Evolutionary conservation across 2,113 vertebrate species (phyloP), one percentile per base, ranked within the genome.

Genomic region (Oplegnathus fasciatus): DNA sequence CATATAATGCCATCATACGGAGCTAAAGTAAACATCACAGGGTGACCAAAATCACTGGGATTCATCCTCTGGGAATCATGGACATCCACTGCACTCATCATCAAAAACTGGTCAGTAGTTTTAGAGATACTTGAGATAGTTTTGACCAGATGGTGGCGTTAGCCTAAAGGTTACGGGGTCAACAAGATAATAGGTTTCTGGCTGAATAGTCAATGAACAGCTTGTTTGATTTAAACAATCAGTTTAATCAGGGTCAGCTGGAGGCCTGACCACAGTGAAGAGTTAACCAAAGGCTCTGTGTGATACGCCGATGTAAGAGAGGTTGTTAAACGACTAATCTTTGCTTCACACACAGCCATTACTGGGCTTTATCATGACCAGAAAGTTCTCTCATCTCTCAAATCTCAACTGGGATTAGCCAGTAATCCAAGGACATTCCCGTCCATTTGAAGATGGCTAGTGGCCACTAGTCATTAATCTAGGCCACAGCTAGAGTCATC

Each of bases 351-450:
- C 44, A 11, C 82, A 64, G 61, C 61, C 62, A 40, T 82, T 17
- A 5, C 61, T 34, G 62, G 3, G 55, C 44, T 71, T 76, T 18
- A 57, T 60, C 60, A 37, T 7, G 70, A 14, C 58, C 76, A 64
- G 10, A 30, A 71, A 64, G 17, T 55, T 87, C 82, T 48, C 81
- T 75, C 78, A 68, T 58, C 57, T 26, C 58, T 22, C 68, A 80
- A 42, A 78, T 79, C 48, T 83, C 68, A 34, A 1, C 62, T 32
- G 62, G 78, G 86, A 88, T 88, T 82, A 82, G 81, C 71, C 71
- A 15, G 75, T 87, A 87, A 89, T 89, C 84, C 84, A 79, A 69
- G 60, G 60, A 57, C 71, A 28, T n/a, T 82, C 81, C 66, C 57
- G 44, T 74, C 83, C 75, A 83, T 83, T 73, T 84, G 71, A 86